Evolutionary conservation across 2,888 invertebrate genomes (phyloP), one percentile per base, ranked within the genome.

Genomic region (Philopedon plagiatum): DNA sequence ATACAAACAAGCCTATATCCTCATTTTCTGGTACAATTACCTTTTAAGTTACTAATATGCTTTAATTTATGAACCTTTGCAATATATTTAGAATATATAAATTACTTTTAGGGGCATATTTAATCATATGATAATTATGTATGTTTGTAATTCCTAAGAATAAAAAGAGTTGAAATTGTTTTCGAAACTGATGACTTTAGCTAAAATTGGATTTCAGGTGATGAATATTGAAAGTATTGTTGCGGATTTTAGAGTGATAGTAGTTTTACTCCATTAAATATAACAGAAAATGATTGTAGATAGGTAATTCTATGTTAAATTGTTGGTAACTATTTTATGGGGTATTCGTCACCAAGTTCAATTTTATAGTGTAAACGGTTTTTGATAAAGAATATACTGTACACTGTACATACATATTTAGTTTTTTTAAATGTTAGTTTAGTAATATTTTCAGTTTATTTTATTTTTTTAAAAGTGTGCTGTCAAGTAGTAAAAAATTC

Each of bases 41-140:
- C 49, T 26, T 46, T 18, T 44, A 19, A 34, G 29, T 5, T 62
- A 34, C 11, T 46, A 26, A 18, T 54, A 13, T 61, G 68, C 68
- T 68, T 61, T 68, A 62, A 68, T 68, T 68, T 68, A 68, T 68
- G 21, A 68, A 51, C 11, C 3, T 62, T 54, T 61, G 68, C 68
- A 62, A 44, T 61, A 68, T 41, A 39, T 41, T 18, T 46, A 18
- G 7, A 61, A 44, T 56, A 58, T n/a, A 58, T 39, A 11, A 58
- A 39, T 58, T 23, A 21, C 23, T 39, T 39, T 37, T 56, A 56
- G 34, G 7, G 21, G 9, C 21, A n/a, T 23, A 49, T 23, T 49
- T n/a, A 49, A 23, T 49, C n/a, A n/a, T 49, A 3, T 5, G n/a
- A 23, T 49, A n/a, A 49, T 49, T 11, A 15, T 41, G 41, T 41